Conservation (phyloP, 2,888 invertebrate species). For the Syritta pipiens region DNA sequence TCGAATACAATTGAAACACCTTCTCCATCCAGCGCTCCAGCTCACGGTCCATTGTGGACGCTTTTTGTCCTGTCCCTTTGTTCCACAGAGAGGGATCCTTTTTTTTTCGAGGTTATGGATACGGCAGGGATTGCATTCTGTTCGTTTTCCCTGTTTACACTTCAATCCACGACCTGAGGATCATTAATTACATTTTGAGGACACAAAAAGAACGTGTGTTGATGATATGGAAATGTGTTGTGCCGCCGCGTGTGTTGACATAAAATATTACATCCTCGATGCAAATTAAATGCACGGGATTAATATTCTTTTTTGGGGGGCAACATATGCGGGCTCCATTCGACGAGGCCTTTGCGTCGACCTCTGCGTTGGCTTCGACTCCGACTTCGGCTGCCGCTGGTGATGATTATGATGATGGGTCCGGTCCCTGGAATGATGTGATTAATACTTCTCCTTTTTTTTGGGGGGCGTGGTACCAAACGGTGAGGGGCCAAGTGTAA, state of each 20-base stretch:
- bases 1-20: slow-evolving; percentile 69
- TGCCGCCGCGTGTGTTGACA: slow-evolving; percentile 64
- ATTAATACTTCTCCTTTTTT: slow-evolving; percentile 42
- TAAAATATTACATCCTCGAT: slow-evolving; percentile 68
- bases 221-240: slow-evolving; percentile 67
- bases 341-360: too few species aligned
- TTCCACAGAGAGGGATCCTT: neutral
- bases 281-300: slow-evolving; percentile 66
- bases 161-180: slow-evolving; percentile 56
- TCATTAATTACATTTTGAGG: slow-evolving; percentile 60
- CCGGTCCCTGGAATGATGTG: slow-evolving; percentile 57
- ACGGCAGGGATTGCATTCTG: slow-evolving; percentile 43
- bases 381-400: too few species aligned
- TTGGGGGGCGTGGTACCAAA: slow-evolving; percentile 29
- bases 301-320: slow-evolving; percentile 38
- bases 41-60: slow-evolving; percentile 41
- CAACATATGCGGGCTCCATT: slow-evolving; percentile 3
- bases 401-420: slow-evolving; percentile 48
- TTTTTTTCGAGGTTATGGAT: slow-evolving; percentile 17
- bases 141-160: slow-evolving; percentile 62
- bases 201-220: slow-evolving; percentile 38
- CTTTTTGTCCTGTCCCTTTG: slow-evolving; percentile 7
- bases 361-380: too few species aligned
- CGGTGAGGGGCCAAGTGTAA: slow-evolving; percentile 27
- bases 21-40: slow-evolving; percentile 29